Evolutionary conservation across 1,140 invertebrate genomes (phyloP), one percentile per base, ranked within the genome.

Genomic region (Batillaria attramentaria): DNA sequence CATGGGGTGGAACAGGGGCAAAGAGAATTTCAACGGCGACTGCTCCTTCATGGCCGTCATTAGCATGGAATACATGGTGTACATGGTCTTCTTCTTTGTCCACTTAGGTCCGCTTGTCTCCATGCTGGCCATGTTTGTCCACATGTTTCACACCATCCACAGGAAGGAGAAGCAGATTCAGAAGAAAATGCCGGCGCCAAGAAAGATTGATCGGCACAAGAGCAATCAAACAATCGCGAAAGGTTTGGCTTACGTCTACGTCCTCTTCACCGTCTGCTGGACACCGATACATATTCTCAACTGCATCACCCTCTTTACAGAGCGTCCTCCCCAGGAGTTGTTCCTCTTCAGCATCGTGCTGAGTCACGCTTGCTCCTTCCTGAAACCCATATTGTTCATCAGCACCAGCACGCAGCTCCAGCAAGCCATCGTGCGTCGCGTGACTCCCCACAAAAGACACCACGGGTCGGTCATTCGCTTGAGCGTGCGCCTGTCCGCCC

Each of bases 391-490:
- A 41, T 79, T 91, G 13, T 91, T 91, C 81, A 96, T 96, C 20
- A 96, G 96, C 86, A 96, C 96, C 88, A 96, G 95, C 84, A 94
- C 94, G 0, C 95, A 96, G 87, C 97, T 97, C 89, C 93, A 95
- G 86, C 92, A 94, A 80, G 96, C 96, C 0, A 96, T 97, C 13
- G 86, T 82, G 70, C 83, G 83, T 41, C 80, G 89, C 68, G 80
- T 84, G 13, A 39, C n/a, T n/a, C n/a, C n/a, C n/a, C n/a, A n/a
- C n/a, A n/a, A n/a, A n/a, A n/a, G n/a, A n/a, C n/a, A n/a, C n/a
- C n/a, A n/a, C n/a, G n/a, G n/a, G n/a, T n/a, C n/a, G n/a, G n/a
- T n/a, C n/a, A n/a, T n/a, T n/a, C n/a, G n/a, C n/a, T n/a, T n/a
- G n/a, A n/a, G n/a, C n/a, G n/a, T n/a, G n/a, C n/a, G n/a, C n/a